Percentiles rank a stretch among this genome's conserved stretches.
phyloP scores from a whole-genome alignment of 2,113 vertebrate genomes.

The Tragelaphus buxtoni region DNA sequence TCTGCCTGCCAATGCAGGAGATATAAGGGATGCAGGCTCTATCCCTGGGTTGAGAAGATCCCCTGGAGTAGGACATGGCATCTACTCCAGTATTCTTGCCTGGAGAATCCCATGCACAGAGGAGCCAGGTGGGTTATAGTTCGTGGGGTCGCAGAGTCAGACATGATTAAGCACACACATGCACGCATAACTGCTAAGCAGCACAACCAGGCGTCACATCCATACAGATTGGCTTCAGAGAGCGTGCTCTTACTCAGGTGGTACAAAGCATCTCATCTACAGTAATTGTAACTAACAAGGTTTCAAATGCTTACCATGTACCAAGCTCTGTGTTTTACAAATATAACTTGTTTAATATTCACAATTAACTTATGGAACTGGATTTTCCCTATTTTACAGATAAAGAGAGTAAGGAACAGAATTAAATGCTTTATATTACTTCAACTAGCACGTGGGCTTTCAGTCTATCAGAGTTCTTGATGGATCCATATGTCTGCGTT shows the following conservation, averaged over 20 bases:
- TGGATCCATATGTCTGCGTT: neutral
- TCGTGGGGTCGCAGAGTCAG: neutral
- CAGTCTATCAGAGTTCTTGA: neutral
- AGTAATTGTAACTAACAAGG: neutral
- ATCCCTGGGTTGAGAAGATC: neutral
- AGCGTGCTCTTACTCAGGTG: neutral
- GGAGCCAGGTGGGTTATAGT: neutral
- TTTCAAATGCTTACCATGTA: neutral
- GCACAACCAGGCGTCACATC: neutral
- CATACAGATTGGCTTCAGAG: neutral
- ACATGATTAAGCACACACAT: accelerated
- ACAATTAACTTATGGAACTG: neutral
- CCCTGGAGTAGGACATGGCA: neutral
- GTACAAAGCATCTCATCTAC: neutral
- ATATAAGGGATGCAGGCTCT: neutral
- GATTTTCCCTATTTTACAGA: neutral
- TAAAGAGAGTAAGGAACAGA: neutral
- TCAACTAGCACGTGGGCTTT: neutral
- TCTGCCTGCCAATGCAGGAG: neutral
- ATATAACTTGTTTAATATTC: neutral
- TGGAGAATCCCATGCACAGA: neutral
- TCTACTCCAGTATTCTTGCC: neutral
- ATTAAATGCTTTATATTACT: neutral
- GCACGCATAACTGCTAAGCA: neutral
- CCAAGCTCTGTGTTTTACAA: neutral